Conservation (phyloP, 2,888 invertebrate species). For the Tiphia femorata region DNA sequence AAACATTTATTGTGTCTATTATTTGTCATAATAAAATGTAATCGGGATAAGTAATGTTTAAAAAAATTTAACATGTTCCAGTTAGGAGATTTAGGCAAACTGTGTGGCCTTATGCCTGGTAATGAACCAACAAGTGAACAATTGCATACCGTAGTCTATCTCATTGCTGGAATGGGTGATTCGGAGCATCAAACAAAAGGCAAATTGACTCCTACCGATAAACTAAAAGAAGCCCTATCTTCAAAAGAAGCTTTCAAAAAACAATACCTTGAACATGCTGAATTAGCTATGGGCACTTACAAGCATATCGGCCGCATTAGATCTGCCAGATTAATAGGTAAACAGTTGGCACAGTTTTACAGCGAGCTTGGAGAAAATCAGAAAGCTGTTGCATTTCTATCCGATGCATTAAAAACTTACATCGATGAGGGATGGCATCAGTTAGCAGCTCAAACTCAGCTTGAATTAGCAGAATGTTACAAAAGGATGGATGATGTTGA, state of each 20-base stretch:
- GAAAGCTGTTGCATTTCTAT: constrained; percentile 90
- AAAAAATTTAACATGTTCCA: constrained; percentile 59
- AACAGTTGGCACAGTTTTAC: constrained; percentile 92
- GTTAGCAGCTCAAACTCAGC: constrained; percentile 84
- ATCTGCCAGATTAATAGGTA: constrained; percentile 89
- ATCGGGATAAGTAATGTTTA: not conserved
- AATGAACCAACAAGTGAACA: constrained; percentile 87
- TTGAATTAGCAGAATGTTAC: constrained; percentile 88
- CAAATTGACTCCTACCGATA: constrained; percentile 80
- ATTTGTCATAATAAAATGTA: not conserved
- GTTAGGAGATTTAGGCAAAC: constrained; percentile 86
- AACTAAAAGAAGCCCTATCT: constrained; percentile 90
- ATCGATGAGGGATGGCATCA: constrained; percentile 90
- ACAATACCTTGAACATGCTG: constrained; percentile 92
- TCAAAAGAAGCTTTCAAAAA: constrained; percentile 91
- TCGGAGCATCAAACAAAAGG: constrained; percentile 70
- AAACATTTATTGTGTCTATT: not conserved
- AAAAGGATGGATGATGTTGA: constrained; percentile 83
- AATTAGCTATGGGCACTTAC: constrained; percentile 95
- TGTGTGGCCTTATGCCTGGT: constrained; percentile 92
- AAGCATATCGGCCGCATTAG: constrained; percentile 88
- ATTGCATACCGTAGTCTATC: constrained; percentile 88
- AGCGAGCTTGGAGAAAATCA: constrained; percentile 86
- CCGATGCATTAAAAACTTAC: constrained; percentile 88
- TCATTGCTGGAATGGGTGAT: constrained; percentile 93